Base-by-base conservation (phyloP, 2,888 invertebrate genomes). In the Tortrix viridana region DNA sequence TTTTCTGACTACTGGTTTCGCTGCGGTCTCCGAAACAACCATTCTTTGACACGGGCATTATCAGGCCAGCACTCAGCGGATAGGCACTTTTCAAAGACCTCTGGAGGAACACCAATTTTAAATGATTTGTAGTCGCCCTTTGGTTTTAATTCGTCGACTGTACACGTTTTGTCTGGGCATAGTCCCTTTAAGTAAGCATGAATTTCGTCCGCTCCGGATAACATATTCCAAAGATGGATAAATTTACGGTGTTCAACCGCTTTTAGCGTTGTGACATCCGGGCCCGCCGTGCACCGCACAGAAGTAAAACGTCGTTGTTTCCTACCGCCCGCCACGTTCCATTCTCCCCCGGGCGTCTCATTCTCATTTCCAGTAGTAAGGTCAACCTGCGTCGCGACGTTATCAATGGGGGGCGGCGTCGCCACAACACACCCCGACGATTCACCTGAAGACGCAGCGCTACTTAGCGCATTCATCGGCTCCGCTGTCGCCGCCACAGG, bases 101-200 rank as follows among this genome's bases (percentile, higher is more conserved):
- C 47, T 47, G 20, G 20, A 3, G 47, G 47, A 7, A 47, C 47
- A 5, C 23, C 47, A 22, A 47, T 47, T 47, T 47, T 47, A 20
- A 47, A 47, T 3, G 47, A 47, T n/a, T n/a, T n/a, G n/a, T n/a
- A n/a, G n/a, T n/a, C n/a, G n/a, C n/a, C n/a, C n/a, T n/a, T n/a
- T n/a, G 5, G 47, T 44, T 44, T 44, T n/a, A 44, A 19, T n/a
- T 44, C 44, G 7, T 44, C 44, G 16, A 44, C 44, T 18, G 44
- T 44, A 19, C 44, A 44, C 9, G 44, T 44, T 19, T 19, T 44
- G 3, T 44, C 44, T 2, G 44, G 44, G 44, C 44, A 18, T 44
- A 18, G 44, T 9, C 6, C n/a, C 19, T 44, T 3, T n/a, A 44
- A 4, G 7, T 44, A 44, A 6, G 44, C 12, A n/a, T n/a, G 44